Percentiles rank a stretch among this genome's conserved stretches.
Conservation (phyloP, 2,113 vertebrate species). For the Nibea coibor region DNA sequence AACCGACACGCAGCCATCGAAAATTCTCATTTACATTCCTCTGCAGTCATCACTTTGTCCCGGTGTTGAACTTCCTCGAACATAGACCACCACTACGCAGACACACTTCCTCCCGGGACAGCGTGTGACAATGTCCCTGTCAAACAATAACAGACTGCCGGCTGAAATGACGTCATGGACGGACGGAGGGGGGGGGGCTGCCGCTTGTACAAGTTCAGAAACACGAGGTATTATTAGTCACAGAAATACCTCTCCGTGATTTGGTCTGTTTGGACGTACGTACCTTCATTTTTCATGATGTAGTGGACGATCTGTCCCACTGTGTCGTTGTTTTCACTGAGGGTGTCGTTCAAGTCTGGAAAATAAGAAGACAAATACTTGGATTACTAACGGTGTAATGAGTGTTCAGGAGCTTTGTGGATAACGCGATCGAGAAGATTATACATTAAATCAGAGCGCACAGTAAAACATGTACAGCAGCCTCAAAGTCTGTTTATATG, state of each 20-base stretch:
- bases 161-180: neutral
- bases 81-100: neutral
- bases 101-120: slow-evolving; percentile 8
- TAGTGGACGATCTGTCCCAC: slow-evolving; percentile 93
- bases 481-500: neutral
- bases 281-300: slow-evolving; percentile 99
- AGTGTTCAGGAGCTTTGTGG: neutral
- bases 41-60: neutral
- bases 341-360: slow-evolving; percentile 91
- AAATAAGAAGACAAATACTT: slow-evolving; percentile 43
- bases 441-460: neutral
- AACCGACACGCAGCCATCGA: neutral
- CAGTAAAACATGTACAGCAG: neutral
- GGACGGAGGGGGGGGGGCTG: neutral
- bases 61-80: neutral
- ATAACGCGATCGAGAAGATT: no score
- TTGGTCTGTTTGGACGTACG: neutral
- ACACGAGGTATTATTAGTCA: neutral
- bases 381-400: neutral
- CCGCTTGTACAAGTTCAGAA: neutral
- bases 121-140: neutral
- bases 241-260: neutral
- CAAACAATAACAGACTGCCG: neutral
- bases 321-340: slow-evolving; percentile 91
- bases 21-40: slow-evolving; percentile 2